Conservation (phyloP, 2,113 vertebrate species). For the Laticauda laticaudata region DNA sequence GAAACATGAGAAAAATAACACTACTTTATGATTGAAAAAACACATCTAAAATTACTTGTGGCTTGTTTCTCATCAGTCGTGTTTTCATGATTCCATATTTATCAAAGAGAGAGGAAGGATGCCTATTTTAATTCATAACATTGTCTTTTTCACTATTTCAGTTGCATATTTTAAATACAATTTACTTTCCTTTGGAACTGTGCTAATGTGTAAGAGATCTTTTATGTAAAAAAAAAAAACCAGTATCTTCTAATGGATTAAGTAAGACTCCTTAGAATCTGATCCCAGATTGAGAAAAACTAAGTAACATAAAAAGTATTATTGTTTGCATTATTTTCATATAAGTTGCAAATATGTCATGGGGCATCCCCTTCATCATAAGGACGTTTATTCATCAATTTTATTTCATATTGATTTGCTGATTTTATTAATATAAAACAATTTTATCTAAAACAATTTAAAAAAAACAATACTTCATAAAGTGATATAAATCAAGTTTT, state of each 20-base stretch:
- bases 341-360: neutral
- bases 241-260: neutral
- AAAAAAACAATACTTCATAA: neutral
- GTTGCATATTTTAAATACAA: neutral
- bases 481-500: neutral
- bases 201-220: neutral
- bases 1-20: slow-evolving; percentile 37
- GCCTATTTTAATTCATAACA: neutral
- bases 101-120: neutral
- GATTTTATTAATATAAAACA: neutral
- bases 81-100: neutral
- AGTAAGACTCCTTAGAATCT: neutral
- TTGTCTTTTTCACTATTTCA: neutral
- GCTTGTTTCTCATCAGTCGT: neutral
- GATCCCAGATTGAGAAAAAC: neutral
- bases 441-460: neutral
- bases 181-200: neutral
- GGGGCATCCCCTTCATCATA: neutral
- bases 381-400: neutral
- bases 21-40: neutral
- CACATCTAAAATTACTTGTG: neutral
- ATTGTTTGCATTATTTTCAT: neutral
- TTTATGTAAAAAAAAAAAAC: neutral
- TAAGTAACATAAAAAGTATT: neutral
- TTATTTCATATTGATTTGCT: neutral